Percentiles rank a stretch among this genome's conserved stretches.
Conservation (phyloP, 2,113 vertebrate genomes). For the Ceyx melanurus region DNA sequence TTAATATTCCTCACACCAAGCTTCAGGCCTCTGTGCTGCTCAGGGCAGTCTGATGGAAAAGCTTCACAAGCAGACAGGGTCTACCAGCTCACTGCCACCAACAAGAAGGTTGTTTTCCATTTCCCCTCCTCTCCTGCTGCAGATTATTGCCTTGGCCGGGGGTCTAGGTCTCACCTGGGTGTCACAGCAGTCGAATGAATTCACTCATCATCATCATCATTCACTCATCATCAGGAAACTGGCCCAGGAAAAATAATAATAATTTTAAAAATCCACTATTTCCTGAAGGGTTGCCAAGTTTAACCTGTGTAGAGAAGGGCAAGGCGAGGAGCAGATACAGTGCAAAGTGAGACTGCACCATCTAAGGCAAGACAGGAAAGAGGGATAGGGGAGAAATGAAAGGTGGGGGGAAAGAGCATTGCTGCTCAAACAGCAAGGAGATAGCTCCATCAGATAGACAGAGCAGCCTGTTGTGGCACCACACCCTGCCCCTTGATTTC, state of each 20-base stretch:
- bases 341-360: accelerated
- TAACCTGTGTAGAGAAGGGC: background rate
- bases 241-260: background rate
- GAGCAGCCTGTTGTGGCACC: background rate
- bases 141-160: background rate
- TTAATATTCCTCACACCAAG: background rate
- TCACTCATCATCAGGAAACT: background rate
- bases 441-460: background rate
- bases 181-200: accelerated
- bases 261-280: too few relatives aligned
- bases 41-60: accelerated
- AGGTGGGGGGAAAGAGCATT: accelerated
- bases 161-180: background rate
- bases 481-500: background rate
- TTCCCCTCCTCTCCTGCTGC: background rate
- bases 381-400: background rate
- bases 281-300: background rate
- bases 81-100: background rate
- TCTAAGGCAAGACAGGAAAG: background rate
- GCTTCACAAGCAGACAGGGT: background rate
- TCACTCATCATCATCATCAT: background rate
- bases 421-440: background rate
- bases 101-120: background rate
- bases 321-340: accelerated
- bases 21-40: background rate